phyloP scores from a whole-genome alignment of 2,113 vertebrate species.

The Syngnathus scovelli region DNA sequence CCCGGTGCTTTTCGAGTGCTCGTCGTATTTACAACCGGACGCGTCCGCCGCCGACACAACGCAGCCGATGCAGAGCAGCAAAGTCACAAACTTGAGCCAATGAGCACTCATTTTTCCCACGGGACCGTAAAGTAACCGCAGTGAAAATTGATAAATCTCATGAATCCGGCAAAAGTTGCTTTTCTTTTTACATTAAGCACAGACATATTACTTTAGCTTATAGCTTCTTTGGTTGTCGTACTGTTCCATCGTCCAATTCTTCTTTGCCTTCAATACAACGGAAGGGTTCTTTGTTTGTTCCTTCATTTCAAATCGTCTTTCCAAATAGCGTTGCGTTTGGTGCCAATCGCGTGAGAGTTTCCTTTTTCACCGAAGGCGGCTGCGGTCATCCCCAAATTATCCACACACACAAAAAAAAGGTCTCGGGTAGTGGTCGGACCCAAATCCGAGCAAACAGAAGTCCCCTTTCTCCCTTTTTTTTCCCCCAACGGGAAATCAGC shows the following conservation, averaged over 20 bases:
- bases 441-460: constrained; percentile 10
- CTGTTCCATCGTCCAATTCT: background rate
- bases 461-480: background rate
- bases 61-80: constrained; percentile 45
- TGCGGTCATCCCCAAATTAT: constrained; percentile 46
- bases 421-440: background rate
- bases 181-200: background rate
- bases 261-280: background rate
- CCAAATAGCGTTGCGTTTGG: background rate
- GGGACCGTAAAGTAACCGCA: background rate
- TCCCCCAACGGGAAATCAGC: constrained; percentile 2
- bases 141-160: background rate
- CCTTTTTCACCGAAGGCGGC: constrained; percentile 40
- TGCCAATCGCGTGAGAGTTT: background rate
- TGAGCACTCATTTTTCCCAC: constrained; percentile 56
- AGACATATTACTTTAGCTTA: background rate
- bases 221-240: background rate
- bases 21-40: constrained; percentile 66
- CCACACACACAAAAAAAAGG: constrained; percentile 8
- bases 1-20: constrained; percentile 53
- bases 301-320: constrained; percentile 5
- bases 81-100: constrained; percentile 40
- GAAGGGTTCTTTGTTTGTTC: constrained; percentile 1
- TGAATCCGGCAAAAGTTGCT: background rate
- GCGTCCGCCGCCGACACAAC: constrained; percentile 17